phyloP scores from a whole-genome alignment of 1,140 invertebrate species.

The Drosophila lowei region DNA sequence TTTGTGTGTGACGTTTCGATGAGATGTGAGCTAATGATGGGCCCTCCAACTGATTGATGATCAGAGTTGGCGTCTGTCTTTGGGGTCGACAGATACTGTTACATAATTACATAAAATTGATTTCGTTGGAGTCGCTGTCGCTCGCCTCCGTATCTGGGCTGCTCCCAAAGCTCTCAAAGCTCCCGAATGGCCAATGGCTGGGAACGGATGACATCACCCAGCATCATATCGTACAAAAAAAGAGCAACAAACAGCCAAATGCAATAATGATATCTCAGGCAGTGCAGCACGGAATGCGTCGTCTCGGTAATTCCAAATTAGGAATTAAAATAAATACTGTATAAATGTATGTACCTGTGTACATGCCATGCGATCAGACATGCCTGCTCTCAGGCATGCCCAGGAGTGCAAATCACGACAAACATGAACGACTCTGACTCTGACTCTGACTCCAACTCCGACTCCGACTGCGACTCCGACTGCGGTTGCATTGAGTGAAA shows the following conservation, averaged over 20 bases:
- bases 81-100: constrained; percentile 52
- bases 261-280: constrained; percentile 23
- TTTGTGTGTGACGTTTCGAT: constrained; percentile 1
- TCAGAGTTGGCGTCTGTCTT: constrained; percentile 4
- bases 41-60: constrained; percentile 42
- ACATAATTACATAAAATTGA: constrained; percentile 69
- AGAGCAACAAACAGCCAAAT: constrained; percentile 11
- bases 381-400: constrained; percentile 2
- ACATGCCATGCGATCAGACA: neutral
- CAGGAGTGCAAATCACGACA: constrained; percentile 43
- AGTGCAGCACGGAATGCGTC: constrained; percentile 66
- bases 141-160: constrained; percentile 47
- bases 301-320: constrained; percentile 64
- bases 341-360: constrained; percentile 8
- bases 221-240: neutral
- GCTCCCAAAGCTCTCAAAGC: constrained; percentile 65
- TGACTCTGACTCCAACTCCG: neutral
- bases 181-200: constrained; percentile 4
- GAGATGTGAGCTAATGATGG: constrained; percentile 35
- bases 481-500: constrained; percentile 58
- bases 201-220: constrained; percentile 50
- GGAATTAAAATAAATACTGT: constrained; percentile 63
- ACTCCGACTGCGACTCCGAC: neutral
- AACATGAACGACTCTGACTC: too few species aligned
- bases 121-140: constrained; percentile 43